Evolutionary conservation across 2,888 invertebrate genomes (phyloP).

Genomic region (Phengaris alcon): DNA sequence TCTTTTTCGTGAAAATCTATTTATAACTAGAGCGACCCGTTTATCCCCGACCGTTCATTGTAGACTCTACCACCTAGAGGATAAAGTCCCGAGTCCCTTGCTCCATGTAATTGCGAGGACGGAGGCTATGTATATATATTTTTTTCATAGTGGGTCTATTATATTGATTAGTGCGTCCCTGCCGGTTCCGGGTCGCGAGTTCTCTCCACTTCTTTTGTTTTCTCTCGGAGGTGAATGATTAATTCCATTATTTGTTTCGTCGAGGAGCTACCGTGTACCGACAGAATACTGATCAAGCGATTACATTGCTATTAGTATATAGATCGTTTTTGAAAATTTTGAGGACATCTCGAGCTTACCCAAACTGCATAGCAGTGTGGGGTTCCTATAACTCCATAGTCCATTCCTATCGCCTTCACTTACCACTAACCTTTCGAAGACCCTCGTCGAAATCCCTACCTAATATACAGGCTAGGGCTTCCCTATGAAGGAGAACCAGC

Average conservation of each 20-base stretch:
- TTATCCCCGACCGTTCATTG: conserved; percentile 42
- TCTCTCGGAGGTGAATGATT: conserved; percentile 37
- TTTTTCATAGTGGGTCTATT: conserved; percentile 78
- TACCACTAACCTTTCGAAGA: too few species aligned
- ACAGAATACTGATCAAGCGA: too few species aligned
- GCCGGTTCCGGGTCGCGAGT: conserved; percentile 69
- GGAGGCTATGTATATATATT: conserved; percentile 52
- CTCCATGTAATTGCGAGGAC: conserved; percentile 46
- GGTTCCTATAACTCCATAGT: too few species aligned
- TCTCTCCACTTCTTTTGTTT: conserved; percentile 67
- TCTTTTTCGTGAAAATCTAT: conserved; percentile 80
- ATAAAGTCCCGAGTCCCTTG: conserved; percentile 44
- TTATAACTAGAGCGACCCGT: conserved; percentile 77
- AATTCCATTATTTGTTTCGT: conserved; percentile 26
- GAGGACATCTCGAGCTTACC: too few species aligned
- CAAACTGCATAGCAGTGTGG: too few species aligned
- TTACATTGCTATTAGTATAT: too few species aligned
- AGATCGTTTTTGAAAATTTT: too few species aligned
- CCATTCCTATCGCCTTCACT: too few species aligned
- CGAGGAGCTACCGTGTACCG: not conserved
- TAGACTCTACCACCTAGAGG: conserved; percentile 44
- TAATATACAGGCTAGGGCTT: too few species aligned
- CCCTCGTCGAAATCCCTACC: too few species aligned
- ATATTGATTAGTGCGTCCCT: conserved; percentile 77
- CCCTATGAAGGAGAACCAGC: too few species aligned